These are phyloP conservation scores for Variabilichromis moorii DNA, from an alignment of 2,113 vertebrate species.

Conservation along the genomic window DNA sequence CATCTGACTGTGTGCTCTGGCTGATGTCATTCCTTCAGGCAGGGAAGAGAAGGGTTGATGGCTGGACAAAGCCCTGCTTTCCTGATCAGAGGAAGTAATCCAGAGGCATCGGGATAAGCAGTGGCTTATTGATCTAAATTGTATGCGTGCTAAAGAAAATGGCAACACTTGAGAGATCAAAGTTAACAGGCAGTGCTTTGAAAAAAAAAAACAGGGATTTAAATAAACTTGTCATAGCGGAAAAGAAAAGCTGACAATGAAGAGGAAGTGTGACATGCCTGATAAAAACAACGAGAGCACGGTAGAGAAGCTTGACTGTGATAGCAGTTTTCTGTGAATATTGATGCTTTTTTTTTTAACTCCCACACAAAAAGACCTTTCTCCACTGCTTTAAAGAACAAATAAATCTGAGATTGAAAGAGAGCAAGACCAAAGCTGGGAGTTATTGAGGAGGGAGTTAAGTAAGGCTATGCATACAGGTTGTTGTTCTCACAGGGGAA, in stretches of 20 bases:
- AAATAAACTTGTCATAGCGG: background rate
- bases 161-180: background rate
- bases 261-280: background rate
- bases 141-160: background rate
- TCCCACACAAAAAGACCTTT: constrained; percentile 9
- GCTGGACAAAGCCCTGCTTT: background rate
- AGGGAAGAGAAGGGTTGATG: background rate
- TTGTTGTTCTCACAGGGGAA: constrained; percentile 59
- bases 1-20: background rate
- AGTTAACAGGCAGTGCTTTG: background rate
- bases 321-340: background rate
- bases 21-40: constrained; percentile 1
- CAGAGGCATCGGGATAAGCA: background rate
- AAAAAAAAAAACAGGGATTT: background rate
- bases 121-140: background rate
- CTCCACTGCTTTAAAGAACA: constrained; percentile 29
- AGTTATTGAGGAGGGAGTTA: background rate
- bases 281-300: background rate
- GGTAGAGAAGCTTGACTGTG: background rate
- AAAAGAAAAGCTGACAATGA: background rate
- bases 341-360: background rate
- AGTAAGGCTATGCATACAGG: constrained; percentile 50
- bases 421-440: background rate
- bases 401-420: constrained; percentile 51
- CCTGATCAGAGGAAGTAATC: background rate